Percentiles rank a stretch among this genome's conserved stretches.
phyloP scores from a whole-genome alignment of 2,888 invertebrate species.

The Caenorhabditis virilis region DNA sequence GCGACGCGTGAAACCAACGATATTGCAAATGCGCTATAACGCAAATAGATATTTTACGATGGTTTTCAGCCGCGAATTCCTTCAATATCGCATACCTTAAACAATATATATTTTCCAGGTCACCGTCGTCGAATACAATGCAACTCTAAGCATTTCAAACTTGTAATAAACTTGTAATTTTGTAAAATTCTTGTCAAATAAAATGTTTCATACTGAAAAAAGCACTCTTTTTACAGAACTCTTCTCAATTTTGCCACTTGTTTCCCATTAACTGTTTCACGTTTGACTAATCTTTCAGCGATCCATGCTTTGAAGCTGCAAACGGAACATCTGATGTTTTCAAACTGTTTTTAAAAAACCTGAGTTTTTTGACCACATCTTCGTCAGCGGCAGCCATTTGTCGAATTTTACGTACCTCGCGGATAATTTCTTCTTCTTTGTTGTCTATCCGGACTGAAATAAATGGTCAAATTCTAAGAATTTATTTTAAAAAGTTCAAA shows the following conservation, averaged over 20 bases:
- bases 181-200: background rate
- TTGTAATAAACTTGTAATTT: too few species aligned
- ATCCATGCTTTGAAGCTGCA: conserved; percentile 24
- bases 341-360: conserved; percentile 12
- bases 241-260: conserved; percentile 3
- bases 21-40: too few species aligned
- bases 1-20: too few species aligned
- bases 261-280: conserved; percentile 1
- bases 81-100: too few species aligned
- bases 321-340: background rate
- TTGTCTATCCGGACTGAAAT: too few species aligned
- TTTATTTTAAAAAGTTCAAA: background rate
- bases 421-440: conserved; percentile 6
- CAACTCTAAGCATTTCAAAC: too few species aligned
- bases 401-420: conserved; percentile 18
- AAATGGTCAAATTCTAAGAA: background rate
- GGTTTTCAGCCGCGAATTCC: too few species aligned
- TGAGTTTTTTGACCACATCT: conserved; percentile 13
- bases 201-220: background rate
- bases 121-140: too few species aligned
- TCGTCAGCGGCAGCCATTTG: conserved; percentile 12
- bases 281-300: conserved; percentile 16
- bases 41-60: too few species aligned
- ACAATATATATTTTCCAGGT: too few species aligned
- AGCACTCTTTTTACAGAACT: background rate